Conservation (phyloP, 2,888 invertebrate genomes). For the Candidula unifasciata region DNA sequence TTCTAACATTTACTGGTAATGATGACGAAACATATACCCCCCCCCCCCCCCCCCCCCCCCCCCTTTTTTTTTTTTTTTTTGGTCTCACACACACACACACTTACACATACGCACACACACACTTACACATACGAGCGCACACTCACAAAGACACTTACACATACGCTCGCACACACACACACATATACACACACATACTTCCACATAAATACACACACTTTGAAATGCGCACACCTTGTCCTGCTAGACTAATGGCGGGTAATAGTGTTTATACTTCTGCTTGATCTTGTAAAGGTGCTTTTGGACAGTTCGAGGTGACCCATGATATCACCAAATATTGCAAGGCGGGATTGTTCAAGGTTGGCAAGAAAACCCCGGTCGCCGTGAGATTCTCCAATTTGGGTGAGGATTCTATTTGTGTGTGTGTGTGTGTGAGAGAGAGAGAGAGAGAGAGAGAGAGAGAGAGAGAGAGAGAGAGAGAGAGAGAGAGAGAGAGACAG, state of each 20-base stretch:
- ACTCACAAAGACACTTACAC: too few species aligned
- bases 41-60: too few species aligned
- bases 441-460: conserved; percentile 37
- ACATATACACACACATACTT: too few species aligned
- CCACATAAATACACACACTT: too few species aligned
- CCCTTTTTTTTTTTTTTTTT: too few species aligned
- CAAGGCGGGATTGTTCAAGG: conserved; percentile 78
- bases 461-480: conserved; percentile 22
- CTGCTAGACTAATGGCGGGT: not conserved
- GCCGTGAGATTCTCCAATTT: conserved; percentile 80
- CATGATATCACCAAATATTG: conserved; percentile 79
- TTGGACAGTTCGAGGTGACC: conserved; percentile 80
- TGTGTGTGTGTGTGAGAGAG: conserved; percentile 7
- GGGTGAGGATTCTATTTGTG: conserved; percentile 68
- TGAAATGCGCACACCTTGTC: not conserved
- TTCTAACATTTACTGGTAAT: too few species aligned
- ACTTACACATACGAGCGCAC: too few species aligned
- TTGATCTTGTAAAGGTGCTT: conserved; percentile 73
- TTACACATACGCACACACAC: too few species aligned
- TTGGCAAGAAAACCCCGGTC: conserved; percentile 79
- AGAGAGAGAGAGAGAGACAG: not conserved
- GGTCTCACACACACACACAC: too few species aligned
- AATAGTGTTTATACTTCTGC: not conserved
- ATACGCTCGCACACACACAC: too few species aligned
- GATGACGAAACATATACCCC: too few species aligned